Evolutionary conservation across 2,888 invertebrate species (phyloP), one percentile per base, ranked within the genome.

Genomic region (Asteroscopus sphinx): DNA sequence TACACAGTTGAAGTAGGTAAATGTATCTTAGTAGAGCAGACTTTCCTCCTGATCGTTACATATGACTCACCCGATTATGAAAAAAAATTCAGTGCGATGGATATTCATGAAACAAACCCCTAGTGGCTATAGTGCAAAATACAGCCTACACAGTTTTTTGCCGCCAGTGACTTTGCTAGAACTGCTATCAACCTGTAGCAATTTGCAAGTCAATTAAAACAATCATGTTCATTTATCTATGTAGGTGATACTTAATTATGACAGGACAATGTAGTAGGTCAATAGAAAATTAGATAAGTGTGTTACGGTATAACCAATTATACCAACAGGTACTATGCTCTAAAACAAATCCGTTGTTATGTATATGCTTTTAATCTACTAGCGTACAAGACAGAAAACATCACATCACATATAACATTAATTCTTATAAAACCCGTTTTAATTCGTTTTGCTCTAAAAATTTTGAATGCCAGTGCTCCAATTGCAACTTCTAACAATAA

Each of bases 381-480:
- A 15, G 7, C 8, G 6, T 8, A 16, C 21, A 9, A 15, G 42
- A 36, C 30, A 33, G 16, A 44, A 58, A 36, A 21, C 21, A 53
- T 42, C 21, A 12, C n/a, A 40, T 49, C 49, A 58, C 32, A 21
- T 16, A 53, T 42, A 25, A 12, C n/a, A 40, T 49, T 53, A 40
- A 39, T 55, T 47, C 39, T 40, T 45, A 44, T 30, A 58, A 54
- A 51, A 39, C 12, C 40, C n/a, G 25, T 21, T 41, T 52, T 49
- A 39, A 28, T 52, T 17, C 39, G 71, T 62, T 33, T 13, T 65
- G 75, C 65, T 74, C 73, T 56, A 13, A 57, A 58, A 57, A 65
- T 53, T 68, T 55, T 35, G 36, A 56, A 71, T 51, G 51, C 26
- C 59, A 37, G 54, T 60, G n/a, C n/a, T n/a, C n/a, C n/a, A n/a